These are phyloP conservation scores for Eugnorisma glareosa DNA, from an alignment of 2,888 invertebrate species.

Conservation along the genomic window DNA sequence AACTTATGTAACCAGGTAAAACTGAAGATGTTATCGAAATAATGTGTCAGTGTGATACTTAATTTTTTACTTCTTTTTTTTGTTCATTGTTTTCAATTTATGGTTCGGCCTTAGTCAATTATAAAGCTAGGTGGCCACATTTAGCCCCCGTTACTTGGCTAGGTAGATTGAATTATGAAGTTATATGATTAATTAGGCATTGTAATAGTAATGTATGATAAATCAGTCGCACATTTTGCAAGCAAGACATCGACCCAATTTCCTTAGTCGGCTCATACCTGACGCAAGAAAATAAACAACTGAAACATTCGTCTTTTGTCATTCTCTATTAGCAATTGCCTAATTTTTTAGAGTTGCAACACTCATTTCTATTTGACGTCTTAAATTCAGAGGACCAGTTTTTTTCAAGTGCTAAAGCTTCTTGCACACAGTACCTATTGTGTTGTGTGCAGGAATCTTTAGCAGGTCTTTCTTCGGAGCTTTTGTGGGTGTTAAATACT, in stretches of 20 bases:
- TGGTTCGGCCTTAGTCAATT: not conserved
- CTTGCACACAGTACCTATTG: slow-evolving; percentile 7
- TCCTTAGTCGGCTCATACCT: slow-evolving; percentile 14
- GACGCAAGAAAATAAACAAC: slow-evolving; percentile 42
- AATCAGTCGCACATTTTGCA: slow-evolving; percentile 34
- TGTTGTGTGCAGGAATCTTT: not conserved
- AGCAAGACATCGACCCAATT: slow-evolving; percentile 39
- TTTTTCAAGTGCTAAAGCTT: slow-evolving; percentile 12
- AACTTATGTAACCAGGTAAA: not conserved
- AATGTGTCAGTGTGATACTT: not conserved
- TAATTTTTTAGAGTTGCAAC: slow-evolving; percentile 29
- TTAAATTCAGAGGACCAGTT: not conserved
- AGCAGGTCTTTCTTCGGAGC: not conserved
- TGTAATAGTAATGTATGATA: slow-evolving; percentile 30
- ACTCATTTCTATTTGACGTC: slow-evolving; percentile 14
- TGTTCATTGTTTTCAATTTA: slow-evolving; percentile 13
- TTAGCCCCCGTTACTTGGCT: not conserved
- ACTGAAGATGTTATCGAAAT: not conserved
- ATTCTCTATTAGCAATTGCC: slow-evolving; percentile 28
- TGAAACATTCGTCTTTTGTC: slow-evolving; percentile 47
- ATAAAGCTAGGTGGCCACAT: not conserved
- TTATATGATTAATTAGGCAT: slow-evolving; percentile 34
- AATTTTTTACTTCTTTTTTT: not conserved
- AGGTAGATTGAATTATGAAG: slow-evolving; percentile 5
- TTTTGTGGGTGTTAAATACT: not conserved